phyloP scores from a whole-genome alignment of 2,113 vertebrate species.

The Bos javanicus region DNA sequence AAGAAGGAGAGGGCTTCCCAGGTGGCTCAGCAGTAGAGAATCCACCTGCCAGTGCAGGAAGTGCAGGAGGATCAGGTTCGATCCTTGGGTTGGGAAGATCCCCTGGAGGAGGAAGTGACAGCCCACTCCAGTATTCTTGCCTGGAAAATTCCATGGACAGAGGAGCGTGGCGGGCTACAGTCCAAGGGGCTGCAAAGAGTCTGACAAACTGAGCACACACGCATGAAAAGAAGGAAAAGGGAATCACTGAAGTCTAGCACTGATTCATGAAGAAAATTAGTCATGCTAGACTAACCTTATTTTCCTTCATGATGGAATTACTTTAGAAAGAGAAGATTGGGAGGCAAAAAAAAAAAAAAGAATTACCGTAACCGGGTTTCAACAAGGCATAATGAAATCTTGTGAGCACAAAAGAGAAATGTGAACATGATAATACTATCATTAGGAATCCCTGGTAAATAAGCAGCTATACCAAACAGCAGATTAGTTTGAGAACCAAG shows the following conservation, averaged over 20 bases:
- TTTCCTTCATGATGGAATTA: conserved; percentile 30
- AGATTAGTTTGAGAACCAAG: not conserved
- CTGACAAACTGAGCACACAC: not conserved
- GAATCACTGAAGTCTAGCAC: not conserved
- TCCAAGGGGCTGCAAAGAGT: not conserved
- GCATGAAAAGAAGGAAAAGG: not conserved
- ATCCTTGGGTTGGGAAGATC: not conserved
- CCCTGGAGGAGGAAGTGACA: not conserved
- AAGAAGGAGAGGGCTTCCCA: not conserved
- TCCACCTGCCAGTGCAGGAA: not conserved
- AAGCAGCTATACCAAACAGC: not conserved
- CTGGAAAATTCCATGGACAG: not conserved
- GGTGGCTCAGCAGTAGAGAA: not conserved
- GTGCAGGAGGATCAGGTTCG: not conserved
- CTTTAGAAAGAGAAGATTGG: not conserved
- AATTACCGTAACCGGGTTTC: conserved; percentile 14
- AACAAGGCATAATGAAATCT: not conserved
- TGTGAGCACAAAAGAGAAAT: not conserved
- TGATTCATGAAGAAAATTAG: conserved; percentile 51
- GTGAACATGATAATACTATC: not conserved
- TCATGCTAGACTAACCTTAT: conserved; percentile 39
- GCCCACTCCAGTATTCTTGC: not conserved
- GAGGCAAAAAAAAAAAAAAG: not conserved
- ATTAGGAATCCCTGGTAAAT: not conserved
- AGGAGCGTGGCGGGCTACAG: not conserved